These are phyloP conservation scores for Melangyna quadrimaculata DNA, from an alignment of 2,888 invertebrate species.

Conservation along the genomic window DNA sequence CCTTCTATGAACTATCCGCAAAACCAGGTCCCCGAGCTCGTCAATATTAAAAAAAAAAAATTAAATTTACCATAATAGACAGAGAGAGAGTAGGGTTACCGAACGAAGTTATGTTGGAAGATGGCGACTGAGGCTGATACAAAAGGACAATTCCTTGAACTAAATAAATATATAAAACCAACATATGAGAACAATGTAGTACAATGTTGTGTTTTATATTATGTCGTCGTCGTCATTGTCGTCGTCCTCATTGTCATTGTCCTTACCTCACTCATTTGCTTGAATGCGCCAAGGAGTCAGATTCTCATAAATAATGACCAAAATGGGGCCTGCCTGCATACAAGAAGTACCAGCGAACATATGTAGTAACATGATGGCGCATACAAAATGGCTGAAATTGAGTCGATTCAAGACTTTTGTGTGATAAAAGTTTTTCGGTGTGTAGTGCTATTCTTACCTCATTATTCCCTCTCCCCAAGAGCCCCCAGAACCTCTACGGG, in stretches of 20 bases:
- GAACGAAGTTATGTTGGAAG: slow-evolving; percentile 2
- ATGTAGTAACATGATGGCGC: slow-evolving; percentile 10
- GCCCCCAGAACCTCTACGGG: slow-evolving; percentile 15
- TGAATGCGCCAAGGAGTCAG: slow-evolving; percentile 67
- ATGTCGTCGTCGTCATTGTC: neutral
- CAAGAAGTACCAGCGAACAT: slow-evolving; percentile 10
- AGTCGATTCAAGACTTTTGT: slow-evolving; percentile 16
- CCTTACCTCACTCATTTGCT: slow-evolving; percentile 53
- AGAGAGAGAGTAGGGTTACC: neutral
- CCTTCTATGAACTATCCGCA: neutral
- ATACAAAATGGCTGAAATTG: slow-evolving; percentile 13
- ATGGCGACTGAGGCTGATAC: neutral
- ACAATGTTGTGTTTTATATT: slow-evolving; percentile 28
- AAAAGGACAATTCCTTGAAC: slow-evolving; percentile 53
- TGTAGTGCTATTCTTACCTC: neutral
- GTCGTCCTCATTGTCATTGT: slow-evolving; percentile 12
- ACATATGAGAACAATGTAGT: slow-evolving; percentile 18
- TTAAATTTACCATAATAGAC: slow-evolving; percentile 57
- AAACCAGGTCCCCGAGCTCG: slow-evolving; percentile 43
- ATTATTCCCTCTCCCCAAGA: neutral
- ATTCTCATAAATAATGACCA: slow-evolving; percentile 70
- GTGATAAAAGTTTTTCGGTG: slow-evolving; percentile 55
- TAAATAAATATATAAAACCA: slow-evolving; percentile 44
- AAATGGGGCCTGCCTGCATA: slow-evolving; percentile 60
- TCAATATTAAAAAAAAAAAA: slow-evolving; percentile 58